A percentile compares a stretch with the other conserved stretches of the same genome.
phyloP scores from a whole-genome alignment of 2,797 vertebrate species.

The Bradypodion ventrale region DNA sequence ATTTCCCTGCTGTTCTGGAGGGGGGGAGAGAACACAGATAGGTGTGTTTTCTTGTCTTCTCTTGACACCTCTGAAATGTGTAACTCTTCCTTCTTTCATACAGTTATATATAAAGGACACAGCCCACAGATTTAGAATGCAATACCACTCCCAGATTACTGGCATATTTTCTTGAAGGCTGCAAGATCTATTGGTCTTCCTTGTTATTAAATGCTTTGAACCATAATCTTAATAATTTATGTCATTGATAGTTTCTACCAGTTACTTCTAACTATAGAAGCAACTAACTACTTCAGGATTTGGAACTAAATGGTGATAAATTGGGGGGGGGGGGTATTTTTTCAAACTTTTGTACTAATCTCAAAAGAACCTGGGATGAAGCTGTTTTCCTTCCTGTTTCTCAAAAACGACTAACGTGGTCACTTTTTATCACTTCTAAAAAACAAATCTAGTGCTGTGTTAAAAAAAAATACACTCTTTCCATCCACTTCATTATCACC shows the following conservation, averaged over 20 bases:
- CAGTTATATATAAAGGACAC: neutral
- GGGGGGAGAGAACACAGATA: neutral
- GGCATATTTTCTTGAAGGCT: conserved; percentile 15
- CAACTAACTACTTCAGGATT: too few species aligned
- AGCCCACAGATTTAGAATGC: neutral
- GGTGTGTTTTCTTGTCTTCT: conserved; percentile 2
- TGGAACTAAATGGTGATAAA: too few species aligned
- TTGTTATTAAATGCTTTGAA: neutral
- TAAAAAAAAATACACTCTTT: too few species aligned
- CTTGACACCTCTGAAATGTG: conserved; percentile 22
- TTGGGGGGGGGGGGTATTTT: too few species aligned
- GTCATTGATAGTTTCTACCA: neutral
- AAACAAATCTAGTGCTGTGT: too few species aligned
- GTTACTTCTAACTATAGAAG: neutral
- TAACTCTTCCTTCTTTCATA: conserved; percentile 6
- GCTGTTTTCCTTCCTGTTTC: too few species aligned
- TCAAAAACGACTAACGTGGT: too few species aligned
- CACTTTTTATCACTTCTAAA: too few species aligned
- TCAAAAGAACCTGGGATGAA: too few species aligned
- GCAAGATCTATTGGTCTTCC: neutral
- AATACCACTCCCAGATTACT: conserved; percentile 6
- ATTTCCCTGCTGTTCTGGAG: neutral
- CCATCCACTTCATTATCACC: too few species aligned
- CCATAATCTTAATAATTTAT: neutral
- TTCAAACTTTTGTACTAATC: too few species aligned